Evolutionary conservation across 30 jellyfish, hydroid and myxozoan species (phyloP).

Genomic region (Cassiopea andromeda): DNA sequence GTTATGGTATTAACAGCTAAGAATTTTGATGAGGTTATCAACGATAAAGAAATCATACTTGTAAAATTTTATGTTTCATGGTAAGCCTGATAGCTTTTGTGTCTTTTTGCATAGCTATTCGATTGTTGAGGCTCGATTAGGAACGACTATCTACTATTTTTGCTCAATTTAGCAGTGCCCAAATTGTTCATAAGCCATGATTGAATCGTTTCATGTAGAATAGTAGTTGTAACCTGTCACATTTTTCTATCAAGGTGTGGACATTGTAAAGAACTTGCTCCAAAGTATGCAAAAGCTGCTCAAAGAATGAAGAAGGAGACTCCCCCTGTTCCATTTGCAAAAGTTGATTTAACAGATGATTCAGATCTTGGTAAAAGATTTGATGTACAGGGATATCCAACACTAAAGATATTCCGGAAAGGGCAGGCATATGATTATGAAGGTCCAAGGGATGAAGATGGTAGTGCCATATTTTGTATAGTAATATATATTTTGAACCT

Average conservation of each 20-base stretch:
- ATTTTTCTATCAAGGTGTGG: slow-evolving; percentile 88
- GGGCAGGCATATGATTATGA: slow-evolving; percentile 91
- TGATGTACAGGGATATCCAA: slow-evolving; percentile 97
- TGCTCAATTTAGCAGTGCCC: not conserved
- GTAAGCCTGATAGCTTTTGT: slow-evolving; percentile 30
- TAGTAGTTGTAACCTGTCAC: not conserved
- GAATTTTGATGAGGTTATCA: slow-evolving; percentile 77
- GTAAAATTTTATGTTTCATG: slow-evolving; percentile 93
- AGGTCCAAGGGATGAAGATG: slow-evolving; percentile 95
- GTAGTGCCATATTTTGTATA: slow-evolving; percentile 15
- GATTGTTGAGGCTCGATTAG: not conserved
- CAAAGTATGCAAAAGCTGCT: slow-evolving; percentile 95
- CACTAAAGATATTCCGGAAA: slow-evolving; percentile 84
- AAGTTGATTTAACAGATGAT: slow-evolving; percentile 95
- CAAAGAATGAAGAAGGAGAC: slow-evolving; percentile 76
- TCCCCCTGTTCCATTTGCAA: slow-evolving; percentile 96
- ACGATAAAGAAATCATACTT: slow-evolving; percentile 65
- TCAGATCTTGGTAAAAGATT: slow-evolving; percentile 77
- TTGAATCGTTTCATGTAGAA: not conserved
- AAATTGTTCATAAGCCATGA: not conserved
- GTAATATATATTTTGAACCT: too few relatives aligned
- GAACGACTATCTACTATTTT: not conserved
- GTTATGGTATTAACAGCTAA: slow-evolving; percentile 75
- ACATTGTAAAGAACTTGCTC: slow-evolving; percentile 96
- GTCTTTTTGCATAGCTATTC: not conserved